A percentile compares a stretch with the other conserved stretches of the same genome.
Evolutionary conservation across 2,888 invertebrate species (phyloP).

Genomic region (Dicyrtoma fusca): DNA sequence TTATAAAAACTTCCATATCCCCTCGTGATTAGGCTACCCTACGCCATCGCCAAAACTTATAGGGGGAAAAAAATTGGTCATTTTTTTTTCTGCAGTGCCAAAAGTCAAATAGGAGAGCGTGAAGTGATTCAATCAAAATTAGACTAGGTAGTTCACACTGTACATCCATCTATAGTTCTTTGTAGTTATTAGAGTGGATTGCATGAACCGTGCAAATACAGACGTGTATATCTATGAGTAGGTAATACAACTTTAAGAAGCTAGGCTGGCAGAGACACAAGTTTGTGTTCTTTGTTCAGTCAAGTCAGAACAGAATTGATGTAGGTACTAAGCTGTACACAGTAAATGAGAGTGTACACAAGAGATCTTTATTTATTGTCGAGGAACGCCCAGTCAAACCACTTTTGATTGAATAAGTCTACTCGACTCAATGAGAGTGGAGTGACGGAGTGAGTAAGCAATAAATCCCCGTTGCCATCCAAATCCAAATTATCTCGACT

Average conservation of each 20-base stretch:
- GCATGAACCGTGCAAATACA: no score
- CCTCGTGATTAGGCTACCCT: no score
- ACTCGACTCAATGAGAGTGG: neutral
- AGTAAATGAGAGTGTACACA: neutral
- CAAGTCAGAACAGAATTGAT: neutral
- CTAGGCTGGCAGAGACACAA: no score
- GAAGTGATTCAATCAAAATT: neutral
- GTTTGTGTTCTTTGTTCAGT: neutral
- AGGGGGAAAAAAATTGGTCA: no score
- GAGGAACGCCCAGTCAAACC: slow-evolving; percentile 31
- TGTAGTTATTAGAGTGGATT: no score
- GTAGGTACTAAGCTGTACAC: neutral
- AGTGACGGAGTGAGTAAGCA: slow-evolving; percentile 15
- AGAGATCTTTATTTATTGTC: slow-evolving; percentile 20
- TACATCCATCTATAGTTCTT: no score
- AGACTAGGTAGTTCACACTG: neutral
- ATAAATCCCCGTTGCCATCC: slow-evolving; percentile 4
- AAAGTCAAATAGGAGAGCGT: neutral
- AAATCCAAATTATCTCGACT: no score
- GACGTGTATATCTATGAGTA: no score
- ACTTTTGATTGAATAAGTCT: slow-evolving; percentile 28
- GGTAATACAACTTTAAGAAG: no score
- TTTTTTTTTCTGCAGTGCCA: no score
- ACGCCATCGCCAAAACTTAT: no score
- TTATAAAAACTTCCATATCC: no score